Evolutionary conservation across 2,888 invertebrate species (phyloP).

Genomic region (Euproctis similis): DNA sequence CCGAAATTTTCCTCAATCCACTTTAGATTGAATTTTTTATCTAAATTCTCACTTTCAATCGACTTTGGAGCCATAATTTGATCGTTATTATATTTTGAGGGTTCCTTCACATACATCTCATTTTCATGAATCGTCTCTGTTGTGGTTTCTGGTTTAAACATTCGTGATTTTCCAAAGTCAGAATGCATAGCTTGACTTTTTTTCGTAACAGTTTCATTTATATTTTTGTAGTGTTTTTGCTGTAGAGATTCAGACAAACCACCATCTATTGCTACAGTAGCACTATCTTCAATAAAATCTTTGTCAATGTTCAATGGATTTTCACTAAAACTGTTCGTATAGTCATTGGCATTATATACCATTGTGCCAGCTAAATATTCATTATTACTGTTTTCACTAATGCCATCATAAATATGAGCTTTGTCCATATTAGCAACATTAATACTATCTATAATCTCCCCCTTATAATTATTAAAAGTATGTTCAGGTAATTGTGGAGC

Average conservation of each 20-base stretch:
- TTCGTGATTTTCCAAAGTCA: too few relatives aligned
- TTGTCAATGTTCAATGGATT: not conserved
- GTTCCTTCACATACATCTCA: too few relatives aligned
- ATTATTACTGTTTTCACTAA: too few relatives aligned
- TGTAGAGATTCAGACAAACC: not conserved
- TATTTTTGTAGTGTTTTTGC: not conserved
- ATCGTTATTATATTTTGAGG: too few relatives aligned
- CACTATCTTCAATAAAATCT: not conserved
- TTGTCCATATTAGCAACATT: constrained; percentile 1
- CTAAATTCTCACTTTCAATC: constrained; percentile 4
- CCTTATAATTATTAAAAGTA: not conserved
- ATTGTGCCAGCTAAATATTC: too few relatives aligned
- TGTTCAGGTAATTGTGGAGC: constrained; percentile 1
- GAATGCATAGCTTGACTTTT: constrained; percentile 6
- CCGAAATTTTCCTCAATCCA: constrained; percentile 39
- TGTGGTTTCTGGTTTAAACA: too few relatives aligned
- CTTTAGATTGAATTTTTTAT: constrained; percentile 19
- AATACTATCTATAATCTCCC: not conserved
- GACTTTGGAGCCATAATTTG: constrained; percentile 5
- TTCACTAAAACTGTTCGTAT: not conserved
- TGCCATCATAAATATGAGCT: not conserved
- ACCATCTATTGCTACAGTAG: not conserved
- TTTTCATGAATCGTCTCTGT: too few relatives aligned
- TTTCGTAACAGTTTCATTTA: not conserved
- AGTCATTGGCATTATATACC: too few relatives aligned